phyloP scores from a whole-genome alignment of 2,113 vertebrate genomes.

The Phylloscopus trochilus region DNA sequence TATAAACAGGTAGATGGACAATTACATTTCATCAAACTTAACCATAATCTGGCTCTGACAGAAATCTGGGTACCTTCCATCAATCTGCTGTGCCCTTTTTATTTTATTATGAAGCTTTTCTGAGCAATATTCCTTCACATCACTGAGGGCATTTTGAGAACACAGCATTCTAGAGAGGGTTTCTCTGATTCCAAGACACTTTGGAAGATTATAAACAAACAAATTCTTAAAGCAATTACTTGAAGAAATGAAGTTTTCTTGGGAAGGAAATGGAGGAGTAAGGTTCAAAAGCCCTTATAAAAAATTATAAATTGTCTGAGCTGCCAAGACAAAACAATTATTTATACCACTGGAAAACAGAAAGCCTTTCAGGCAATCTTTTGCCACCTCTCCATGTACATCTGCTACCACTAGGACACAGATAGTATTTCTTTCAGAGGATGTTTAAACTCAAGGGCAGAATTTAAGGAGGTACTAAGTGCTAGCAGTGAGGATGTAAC shows the following conservation, averaged over 20 bases:
- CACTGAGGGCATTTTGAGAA: neutral
- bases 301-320: neutral
- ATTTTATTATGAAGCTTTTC: neutral
- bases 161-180: neutral
- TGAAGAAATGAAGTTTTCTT: neutral
- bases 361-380: neutral
- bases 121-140: neutral
- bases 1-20: neutral
- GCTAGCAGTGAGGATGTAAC: neutral
- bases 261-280: neutral
- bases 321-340: neutral
- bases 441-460: neutral
- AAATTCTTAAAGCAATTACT: neutral
- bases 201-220: neutral
- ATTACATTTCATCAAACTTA: neutral
- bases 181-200: neutral
- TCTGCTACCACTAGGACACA: neutral
- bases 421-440: neutral
- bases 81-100: neutral
- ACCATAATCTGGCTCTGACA: neutral
- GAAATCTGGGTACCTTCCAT: neutral
- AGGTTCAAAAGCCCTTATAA: neutral
- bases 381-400: neutral
- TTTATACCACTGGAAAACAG: neutral
- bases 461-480: slow-evolving; percentile 9